phyloP scores from a whole-genome alignment of 1,140 invertebrate species.

The Bombus cullumanus region DNA sequence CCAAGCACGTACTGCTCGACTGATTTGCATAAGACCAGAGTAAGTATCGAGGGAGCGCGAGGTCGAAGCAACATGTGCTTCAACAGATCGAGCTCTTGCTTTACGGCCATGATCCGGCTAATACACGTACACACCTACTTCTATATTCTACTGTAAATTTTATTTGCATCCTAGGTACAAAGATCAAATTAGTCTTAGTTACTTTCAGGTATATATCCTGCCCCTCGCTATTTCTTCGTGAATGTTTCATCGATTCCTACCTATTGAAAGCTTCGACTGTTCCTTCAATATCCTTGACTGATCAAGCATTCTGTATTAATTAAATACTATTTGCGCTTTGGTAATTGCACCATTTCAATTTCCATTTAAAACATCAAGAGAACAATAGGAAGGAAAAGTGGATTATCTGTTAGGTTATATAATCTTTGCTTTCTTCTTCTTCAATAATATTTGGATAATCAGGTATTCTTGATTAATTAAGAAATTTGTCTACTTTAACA shows the following conservation, averaged over 20 bases:
- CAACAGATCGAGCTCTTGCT: constrained; percentile 40
- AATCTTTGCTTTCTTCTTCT: no score
- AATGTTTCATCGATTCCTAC: background rate
- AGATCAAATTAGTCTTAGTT: constrained; percentile 61
- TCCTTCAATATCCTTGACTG: background rate
- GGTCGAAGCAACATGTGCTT: constrained; percentile 47
- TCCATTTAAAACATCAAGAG: background rate
- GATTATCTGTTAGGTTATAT: background rate
- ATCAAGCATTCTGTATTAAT: background rate
- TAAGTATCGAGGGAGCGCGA: constrained; percentile 48
- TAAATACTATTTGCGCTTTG: background rate
- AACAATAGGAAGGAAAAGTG: background rate
- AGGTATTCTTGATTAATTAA: no score
- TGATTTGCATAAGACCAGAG: constrained; percentile 73
- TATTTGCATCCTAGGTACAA: constrained; percentile 48
- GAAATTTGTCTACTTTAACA: no score
- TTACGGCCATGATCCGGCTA: constrained; percentile 40
- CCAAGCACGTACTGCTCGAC: constrained; percentile 37
- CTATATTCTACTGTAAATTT: constrained; percentile 34
- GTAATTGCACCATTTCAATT: background rate
- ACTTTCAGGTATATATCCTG: background rate
- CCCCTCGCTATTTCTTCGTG: constrained; percentile 3
- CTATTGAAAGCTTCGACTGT: background rate
- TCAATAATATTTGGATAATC: no score
- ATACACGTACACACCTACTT: constrained; percentile 18